Conservation (phyloP, 2,113 vertebrate genomes). For the Propithecus coquereli region DNA sequence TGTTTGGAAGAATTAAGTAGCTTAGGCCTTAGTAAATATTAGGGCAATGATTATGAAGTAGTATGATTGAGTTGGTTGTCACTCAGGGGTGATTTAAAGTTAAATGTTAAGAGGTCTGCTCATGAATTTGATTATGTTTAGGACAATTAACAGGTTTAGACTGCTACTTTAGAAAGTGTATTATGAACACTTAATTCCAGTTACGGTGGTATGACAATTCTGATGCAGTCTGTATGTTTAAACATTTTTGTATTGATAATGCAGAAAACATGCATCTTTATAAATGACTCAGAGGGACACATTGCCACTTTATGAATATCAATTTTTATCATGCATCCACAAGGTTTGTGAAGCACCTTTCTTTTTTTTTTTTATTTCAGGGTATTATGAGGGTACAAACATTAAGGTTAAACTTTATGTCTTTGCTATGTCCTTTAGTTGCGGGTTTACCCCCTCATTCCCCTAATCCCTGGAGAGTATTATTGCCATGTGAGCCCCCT, state of each 20-base stretch:
- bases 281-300: background rate
- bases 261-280: background rate
- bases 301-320: background rate
- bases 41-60: slow-evolving; percentile 57
- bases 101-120: slow-evolving; percentile 55
- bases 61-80: slow-evolving; percentile 39
- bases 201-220: background rate
- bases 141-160: slow-evolving; percentile 33
- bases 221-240: background rate
- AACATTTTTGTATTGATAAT: slow-evolving; percentile 17
- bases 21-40: slow-evolving; percentile 67
- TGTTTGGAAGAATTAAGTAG: slow-evolving; percentile 58
- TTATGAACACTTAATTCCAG: slow-evolving; percentile 32
- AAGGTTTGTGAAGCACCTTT: background rate
- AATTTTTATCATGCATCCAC: background rate
- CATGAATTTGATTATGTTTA: slow-evolving; percentile 51
- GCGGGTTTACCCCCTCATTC: too few relatives aligned
- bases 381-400: too few relatives aligned
- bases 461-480: too few relatives aligned
- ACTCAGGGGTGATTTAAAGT: slow-evolving; percentile 58
- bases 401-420: too few relatives aligned
- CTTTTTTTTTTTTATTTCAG: background rate
- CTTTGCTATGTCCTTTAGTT: too few relatives aligned
- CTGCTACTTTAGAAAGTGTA: background rate
- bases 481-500: too few relatives aligned